phyloP scores from a whole-genome alignment of 2,797 vertebrate species.

The Bovichtus diacanthus region DNA sequence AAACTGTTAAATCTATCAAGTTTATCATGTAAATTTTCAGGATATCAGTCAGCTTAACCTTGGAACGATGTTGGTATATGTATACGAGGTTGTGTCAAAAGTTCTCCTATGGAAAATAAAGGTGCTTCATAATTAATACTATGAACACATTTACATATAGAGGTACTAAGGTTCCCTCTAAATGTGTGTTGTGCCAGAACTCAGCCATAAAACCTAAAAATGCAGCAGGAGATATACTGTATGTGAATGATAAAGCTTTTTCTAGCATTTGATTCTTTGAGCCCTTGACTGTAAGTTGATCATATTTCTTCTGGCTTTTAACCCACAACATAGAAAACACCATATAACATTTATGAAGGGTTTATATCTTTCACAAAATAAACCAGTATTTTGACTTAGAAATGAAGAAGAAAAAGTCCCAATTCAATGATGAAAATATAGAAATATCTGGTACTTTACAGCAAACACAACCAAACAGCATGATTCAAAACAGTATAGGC shows the following conservation, averaged over 20 bases:
- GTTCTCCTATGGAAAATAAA: not conserved
- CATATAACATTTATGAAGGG: not conserved
- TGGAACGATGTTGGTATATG: not conserved
- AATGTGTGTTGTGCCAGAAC: not conserved
- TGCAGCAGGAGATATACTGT: not conserved
- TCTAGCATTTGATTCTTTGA: not conserved
- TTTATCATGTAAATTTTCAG: not conserved
- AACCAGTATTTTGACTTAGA: slow-evolving; percentile 1
- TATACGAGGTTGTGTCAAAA: not conserved
- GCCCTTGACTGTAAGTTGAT: not conserved
- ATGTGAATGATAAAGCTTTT: not conserved
- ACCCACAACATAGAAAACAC: not conserved
- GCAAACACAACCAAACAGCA: slow-evolving; percentile 44
- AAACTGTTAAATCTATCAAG: not conserved
- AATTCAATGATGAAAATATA: not conserved
- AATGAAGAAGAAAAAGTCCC: not conserved
- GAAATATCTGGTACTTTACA: slow-evolving; percentile 30
- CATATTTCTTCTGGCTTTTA: not conserved
- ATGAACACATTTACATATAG: too few species aligned
- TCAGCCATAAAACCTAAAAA: not conserved
- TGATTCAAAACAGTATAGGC: slow-evolving; percentile 58
- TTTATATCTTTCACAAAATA: not conserved
- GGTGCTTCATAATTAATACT: not conserved
- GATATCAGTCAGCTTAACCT: not conserved
- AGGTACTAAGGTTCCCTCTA: too few species aligned